Conservation (phyloP, 2,888 invertebrate species). For the Bombylius discolor region DNA sequence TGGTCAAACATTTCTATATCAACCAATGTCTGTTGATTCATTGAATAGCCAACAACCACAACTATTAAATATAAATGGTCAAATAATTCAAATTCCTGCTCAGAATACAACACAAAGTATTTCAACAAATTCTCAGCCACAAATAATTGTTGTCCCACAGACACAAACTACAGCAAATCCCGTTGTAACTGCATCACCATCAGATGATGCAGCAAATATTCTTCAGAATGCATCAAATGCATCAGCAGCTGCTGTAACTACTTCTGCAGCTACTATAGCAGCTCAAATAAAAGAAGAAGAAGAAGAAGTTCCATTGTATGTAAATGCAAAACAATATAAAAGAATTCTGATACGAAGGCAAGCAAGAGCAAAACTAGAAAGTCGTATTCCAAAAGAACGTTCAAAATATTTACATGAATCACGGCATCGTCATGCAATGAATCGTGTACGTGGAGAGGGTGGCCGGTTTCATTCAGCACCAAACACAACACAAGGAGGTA, state of each 20-base stretch:
- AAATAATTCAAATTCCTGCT: constrained; percentile 33
- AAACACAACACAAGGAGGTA: constrained; percentile 18
- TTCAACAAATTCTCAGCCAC: constrained; percentile 17
- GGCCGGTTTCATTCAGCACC: constrained; percentile 85
- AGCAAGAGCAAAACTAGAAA: constrained; percentile 89
- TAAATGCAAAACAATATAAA: constrained; percentile 96
- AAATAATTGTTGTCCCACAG: constrained; percentile 20
- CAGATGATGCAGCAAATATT: constrained; percentile 18
- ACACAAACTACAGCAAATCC: constrained; percentile 20
- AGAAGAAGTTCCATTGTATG: constrained; percentile 93
- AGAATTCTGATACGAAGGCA: constrained; percentile 88
- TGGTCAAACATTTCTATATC: constrained; percentile 80
- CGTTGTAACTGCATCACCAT: constrained; percentile 24
- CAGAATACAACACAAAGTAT: constrained; percentile 15
- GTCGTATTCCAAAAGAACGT: constrained; percentile 92
- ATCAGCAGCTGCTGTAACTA: background rate
- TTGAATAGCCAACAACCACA: constrained; percentile 43
- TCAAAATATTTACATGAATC: constrained; percentile 98
- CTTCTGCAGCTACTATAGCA: constrained; percentile 1
- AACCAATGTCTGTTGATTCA: constrained; percentile 50
- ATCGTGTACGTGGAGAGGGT: constrained; percentile 89
- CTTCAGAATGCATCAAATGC: background rate
- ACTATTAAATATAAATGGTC: constrained; percentile 41
- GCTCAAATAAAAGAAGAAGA: constrained; percentile 24
- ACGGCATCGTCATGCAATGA: constrained; percentile 93